Conservation (phyloP, 1,140 invertebrate species). For the Anagrus nilaparvatae region DNA sequence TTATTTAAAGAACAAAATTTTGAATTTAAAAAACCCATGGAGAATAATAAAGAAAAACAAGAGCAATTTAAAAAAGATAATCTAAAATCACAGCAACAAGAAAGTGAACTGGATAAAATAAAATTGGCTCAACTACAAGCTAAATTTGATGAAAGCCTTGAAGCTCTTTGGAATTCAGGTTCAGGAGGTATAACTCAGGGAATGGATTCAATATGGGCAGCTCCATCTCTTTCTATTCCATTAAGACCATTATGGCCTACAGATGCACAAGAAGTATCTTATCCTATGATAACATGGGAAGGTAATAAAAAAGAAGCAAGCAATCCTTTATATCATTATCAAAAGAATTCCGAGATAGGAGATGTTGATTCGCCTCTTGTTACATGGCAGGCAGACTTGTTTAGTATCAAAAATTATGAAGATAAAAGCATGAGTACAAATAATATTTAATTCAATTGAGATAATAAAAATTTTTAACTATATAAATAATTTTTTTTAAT, state of each 20-base stretch:
- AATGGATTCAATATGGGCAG: constrained; percentile 39
- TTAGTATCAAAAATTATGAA: constrained; percentile 28
- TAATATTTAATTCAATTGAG: too few species aligned
- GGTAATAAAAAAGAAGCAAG: constrained; percentile 21
- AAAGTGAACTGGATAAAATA: constrained; percentile 41
- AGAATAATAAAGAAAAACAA: constrained; percentile 31
- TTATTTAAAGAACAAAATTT: constrained; percentile 31
- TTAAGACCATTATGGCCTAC: constrained; percentile 37
- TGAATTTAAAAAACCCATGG: constrained; percentile 36
- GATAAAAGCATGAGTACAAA: constrained; percentile 26
- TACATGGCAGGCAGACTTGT: constrained; percentile 35
- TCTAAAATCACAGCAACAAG: too few species aligned
- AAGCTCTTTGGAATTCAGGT: constrained; percentile 49
- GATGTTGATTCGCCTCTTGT: constrained; percentile 34
- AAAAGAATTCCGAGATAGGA: too few species aligned
- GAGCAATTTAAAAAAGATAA: too few species aligned
- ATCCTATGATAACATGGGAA: constrained; percentile 25
- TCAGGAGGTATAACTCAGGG: constrained; percentile 30
- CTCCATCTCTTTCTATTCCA: constrained; percentile 37
- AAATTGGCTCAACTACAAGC: constrained; percentile 53
- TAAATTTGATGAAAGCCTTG: constrained; percentile 55
- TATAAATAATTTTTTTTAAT: neutral
- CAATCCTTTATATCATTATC: constrained; percentile 24
- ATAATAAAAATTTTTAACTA: neutral
- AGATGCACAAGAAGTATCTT: constrained; percentile 26